A percentile compares a stretch with the other conserved stretches of the same genome.
These are phyloP conservation scores for Drosophila burlai DNA, from an alignment of 1,140 invertebrate genomes.

Conservation along the genomic window DNA sequence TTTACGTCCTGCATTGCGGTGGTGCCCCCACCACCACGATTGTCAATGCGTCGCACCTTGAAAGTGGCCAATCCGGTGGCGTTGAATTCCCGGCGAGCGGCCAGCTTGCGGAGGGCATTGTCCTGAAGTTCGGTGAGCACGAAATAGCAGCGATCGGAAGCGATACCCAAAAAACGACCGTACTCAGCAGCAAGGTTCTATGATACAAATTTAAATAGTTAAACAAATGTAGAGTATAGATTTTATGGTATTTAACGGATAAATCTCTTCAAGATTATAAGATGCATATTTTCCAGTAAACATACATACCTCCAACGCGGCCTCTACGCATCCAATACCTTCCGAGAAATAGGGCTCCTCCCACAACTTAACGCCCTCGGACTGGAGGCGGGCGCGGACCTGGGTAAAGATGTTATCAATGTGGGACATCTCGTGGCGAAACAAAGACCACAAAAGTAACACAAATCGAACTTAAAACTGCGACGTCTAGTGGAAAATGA, in stretches of 20 bases:
- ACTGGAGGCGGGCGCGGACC: constrained; percentile 88
- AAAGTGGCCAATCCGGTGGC: constrained; percentile 87
- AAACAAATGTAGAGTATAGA: neutral
- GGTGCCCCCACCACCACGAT: constrained; percentile 66
- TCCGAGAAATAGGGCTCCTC: constrained; percentile 88
- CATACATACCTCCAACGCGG: constrained; percentile 85
- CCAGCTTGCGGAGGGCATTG: constrained; percentile 89
- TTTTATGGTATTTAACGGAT: neutral
- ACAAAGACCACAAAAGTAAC: neutral
- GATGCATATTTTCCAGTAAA: too few relatives aligned
- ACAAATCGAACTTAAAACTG: neutral
- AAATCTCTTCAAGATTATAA: too few relatives aligned
- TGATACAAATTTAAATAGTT: constrained; percentile 32
- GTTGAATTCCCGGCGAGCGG: constrained; percentile 87
- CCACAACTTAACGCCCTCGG: constrained; percentile 90
- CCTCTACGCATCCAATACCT: constrained; percentile 80
- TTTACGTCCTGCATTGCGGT: constrained; percentile 72
- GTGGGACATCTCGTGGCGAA: constrained; percentile 58
- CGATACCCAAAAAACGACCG: constrained; percentile 85
- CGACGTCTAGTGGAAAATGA: neutral
- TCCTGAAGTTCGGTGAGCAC: constrained; percentile 88
- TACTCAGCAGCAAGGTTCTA: constrained; percentile 87
- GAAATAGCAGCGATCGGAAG: constrained; percentile 85
- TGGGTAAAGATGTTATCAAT: constrained; percentile 88
- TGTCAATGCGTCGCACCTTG: constrained; percentile 73